phyloP scores from a whole-genome alignment of 2,113 vertebrate genomes.

The Microcebus murinus region DNA sequence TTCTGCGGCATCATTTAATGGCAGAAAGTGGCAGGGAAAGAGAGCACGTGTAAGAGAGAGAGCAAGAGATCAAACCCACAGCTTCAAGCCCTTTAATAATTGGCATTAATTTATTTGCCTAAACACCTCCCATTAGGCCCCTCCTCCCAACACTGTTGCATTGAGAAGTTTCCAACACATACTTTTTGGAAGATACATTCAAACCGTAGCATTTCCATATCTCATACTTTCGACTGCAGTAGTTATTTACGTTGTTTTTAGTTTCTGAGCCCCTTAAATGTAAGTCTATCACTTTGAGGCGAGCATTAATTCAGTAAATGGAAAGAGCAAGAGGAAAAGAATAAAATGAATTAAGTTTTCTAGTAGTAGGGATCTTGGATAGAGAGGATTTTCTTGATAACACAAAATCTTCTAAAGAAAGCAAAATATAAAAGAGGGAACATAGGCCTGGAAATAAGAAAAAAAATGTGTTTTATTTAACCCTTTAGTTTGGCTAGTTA shows the following conservation, averaged over 20 bases:
- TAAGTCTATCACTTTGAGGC: neutral
- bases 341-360: neutral
- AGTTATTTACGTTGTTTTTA: neutral
- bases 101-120: neutral
- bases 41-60: neutral
- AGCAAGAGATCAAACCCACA: neutral
- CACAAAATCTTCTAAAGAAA: neutral
- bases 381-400: neutral
- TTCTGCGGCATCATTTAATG: neutral
- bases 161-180: neutral
- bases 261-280: neutral
- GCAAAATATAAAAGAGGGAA: neutral
- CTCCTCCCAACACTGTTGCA: neutral
- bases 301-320: neutral
- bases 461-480: neutral
- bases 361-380: neutral
- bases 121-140: neutral
- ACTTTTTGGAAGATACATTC: neutral
- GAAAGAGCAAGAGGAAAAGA: neutral
- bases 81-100: neutral
- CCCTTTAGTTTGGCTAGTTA: neutral
- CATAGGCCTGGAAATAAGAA: neutral
- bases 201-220: neutral
- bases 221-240: neutral
- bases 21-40: neutral